phyloP scores from a whole-genome alignment of 1,140 invertebrate species.

The Temnothorax nylanderi region DNA sequence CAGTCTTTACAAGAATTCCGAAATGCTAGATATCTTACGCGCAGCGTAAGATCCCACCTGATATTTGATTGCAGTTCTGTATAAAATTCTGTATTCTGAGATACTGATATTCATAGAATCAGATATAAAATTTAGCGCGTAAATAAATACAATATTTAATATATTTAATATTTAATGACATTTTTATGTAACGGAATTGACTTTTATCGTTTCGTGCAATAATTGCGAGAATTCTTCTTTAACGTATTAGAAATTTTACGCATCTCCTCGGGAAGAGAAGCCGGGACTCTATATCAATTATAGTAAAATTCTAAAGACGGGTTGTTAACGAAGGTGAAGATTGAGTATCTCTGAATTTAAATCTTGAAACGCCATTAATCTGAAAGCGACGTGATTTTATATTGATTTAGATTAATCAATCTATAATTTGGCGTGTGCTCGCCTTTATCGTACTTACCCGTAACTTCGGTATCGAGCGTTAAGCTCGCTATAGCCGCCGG shows the following conservation, averaged over 20 bases:
- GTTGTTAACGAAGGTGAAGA: background rate
- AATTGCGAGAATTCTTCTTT: background rate
- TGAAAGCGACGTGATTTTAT: background rate
- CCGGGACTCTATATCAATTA: background rate
- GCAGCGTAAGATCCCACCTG: background rate
- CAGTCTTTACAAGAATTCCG: background rate
- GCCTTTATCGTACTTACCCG: background rate
- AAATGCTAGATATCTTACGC: background rate
- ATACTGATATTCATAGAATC: background rate
- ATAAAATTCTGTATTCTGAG: background rate
- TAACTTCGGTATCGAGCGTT: conserved; percentile 9
- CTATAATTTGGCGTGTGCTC: conserved; percentile 5
- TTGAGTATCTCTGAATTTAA: background rate
- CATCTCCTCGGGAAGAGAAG: no score
- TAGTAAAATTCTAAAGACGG: background rate
- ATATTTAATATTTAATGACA: no score
- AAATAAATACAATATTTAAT: background rate
- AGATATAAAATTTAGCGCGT: background rate
- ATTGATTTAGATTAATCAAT: conserved; percentile 31
- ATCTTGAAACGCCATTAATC: conserved; percentile 4
- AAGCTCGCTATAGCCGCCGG: background rate
- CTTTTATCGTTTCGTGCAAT: background rate
- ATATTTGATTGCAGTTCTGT: background rate
- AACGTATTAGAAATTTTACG: background rate
- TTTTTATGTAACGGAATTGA: background rate